Conservation (phyloP, 1,140 invertebrate genomes). For the Epicauta chinensis region DNA sequence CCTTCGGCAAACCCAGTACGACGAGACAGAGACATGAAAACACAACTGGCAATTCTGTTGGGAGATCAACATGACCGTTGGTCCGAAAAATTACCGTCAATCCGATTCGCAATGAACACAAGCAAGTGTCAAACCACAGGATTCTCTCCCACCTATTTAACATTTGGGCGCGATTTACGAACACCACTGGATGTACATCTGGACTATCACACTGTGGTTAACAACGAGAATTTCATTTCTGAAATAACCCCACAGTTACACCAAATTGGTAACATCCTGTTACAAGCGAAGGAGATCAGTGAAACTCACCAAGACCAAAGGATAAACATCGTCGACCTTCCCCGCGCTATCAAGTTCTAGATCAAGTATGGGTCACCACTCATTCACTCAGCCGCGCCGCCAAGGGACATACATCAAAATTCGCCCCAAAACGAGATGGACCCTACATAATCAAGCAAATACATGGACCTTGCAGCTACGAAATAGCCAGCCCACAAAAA, state of each 20-base stretch:
- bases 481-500: not conserved
- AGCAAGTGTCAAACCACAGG: constrained; percentile 31
- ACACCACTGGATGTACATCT: constrained; percentile 16
- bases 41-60: constrained; percentile 6
- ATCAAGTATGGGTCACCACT: no score
- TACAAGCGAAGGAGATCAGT: no score
- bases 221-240: constrained; percentile 32
- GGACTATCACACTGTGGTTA: constrained; percentile 22
- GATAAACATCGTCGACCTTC: no score
- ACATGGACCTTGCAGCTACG: not conserved
- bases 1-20: no score
- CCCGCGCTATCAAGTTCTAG: no score
- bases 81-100: constrained; percentile 29
- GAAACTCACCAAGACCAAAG: no score
- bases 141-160: constrained; percentile 37
- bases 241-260: constrained; percentile 31
- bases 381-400: constrained; percentile 27
- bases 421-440: constrained; percentile 7
- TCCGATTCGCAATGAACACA: constrained; percentile 37
- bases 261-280: no score
- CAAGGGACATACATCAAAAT: constrained; percentile 10
- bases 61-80: constrained; percentile 37
- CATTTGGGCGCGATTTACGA: constrained; percentile 33
- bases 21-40: not conserved
- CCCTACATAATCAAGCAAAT: not conserved